phyloP scores from a whole-genome alignment of 2,888 invertebrate species.

The Drosophila barbarae region DNA sequence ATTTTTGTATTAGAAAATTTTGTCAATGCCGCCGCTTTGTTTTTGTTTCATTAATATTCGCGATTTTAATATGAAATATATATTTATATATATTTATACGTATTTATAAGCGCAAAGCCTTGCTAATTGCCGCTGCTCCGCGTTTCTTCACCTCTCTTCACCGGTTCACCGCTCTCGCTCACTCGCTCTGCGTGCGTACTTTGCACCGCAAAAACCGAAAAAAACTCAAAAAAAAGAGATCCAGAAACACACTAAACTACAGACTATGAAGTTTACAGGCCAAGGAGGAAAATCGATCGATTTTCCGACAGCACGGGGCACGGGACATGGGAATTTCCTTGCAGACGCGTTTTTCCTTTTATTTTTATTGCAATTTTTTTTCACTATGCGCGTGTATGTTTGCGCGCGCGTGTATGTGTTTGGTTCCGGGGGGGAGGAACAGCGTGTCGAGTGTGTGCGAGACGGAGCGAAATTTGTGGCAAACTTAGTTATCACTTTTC shows the following conservation, averaged over 20 bases:
- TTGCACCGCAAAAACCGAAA: slow-evolving; percentile 24
- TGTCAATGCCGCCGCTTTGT: slow-evolving; percentile 34
- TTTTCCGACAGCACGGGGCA: slow-evolving; percentile 30
- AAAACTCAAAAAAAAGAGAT: slow-evolving; percentile 1
- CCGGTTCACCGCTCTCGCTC: slow-evolving; percentile 34
- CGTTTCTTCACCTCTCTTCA: slow-evolving; percentile 18
- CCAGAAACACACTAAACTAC: slow-evolving; percentile 4
- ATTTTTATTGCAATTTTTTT: slow-evolving; percentile 15
- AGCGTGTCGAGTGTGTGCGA: slow-evolving; percentile 1
- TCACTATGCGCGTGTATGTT: slow-evolving; percentile 14
- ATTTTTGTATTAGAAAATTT: slow-evolving; percentile 36
- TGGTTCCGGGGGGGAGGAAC: background rate
- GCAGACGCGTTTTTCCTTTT: slow-evolving; percentile 15
- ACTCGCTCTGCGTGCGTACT: slow-evolving; percentile 17
- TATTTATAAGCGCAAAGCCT: slow-evolving; percentile 27
- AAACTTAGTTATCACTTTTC: slow-evolving; percentile 11
- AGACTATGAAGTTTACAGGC: slow-evolving; percentile 10
- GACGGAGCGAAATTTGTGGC: slow-evolving; percentile 10
- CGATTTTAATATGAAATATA: slow-evolving; percentile 34
- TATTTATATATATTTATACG: slow-evolving; percentile 11
- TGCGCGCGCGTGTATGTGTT: slow-evolving; percentile 10
- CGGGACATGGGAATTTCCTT: slow-evolving; percentile 11
- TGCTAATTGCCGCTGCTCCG: slow-evolving; percentile 25
- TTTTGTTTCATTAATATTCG: slow-evolving; percentile 36
- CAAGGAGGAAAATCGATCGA: slow-evolving; percentile 29